Evolutionary conservation across 2,113 vertebrate species (phyloP).

Genomic region (Cinclus mexicanus): DNA sequence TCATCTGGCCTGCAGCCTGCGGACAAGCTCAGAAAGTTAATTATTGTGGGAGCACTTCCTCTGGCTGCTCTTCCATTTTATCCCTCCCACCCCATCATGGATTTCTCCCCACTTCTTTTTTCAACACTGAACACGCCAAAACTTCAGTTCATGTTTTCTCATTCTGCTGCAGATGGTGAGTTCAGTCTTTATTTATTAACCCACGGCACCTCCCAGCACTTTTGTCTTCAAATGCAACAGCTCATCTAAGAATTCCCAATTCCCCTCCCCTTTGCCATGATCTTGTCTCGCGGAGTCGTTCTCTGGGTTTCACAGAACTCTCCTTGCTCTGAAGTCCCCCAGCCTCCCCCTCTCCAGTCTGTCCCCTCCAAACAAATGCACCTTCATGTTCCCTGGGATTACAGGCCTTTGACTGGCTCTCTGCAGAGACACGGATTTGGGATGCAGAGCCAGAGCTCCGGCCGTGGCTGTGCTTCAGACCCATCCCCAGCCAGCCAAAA

Average conservation of each 20-base stretch:
- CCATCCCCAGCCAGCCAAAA: constrained; percentile 31
- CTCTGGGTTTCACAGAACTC: background rate
- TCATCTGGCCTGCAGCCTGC: background rate
- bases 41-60: background rate
- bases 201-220: background rate
- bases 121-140: background rate
- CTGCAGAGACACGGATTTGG: background rate
- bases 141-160: background rate
- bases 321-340: background rate
- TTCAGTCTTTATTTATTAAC: background rate
- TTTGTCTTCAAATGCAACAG: background rate
- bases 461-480: background rate
- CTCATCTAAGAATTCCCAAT: background rate
- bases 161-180: background rate
- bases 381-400: rapidly evolving
- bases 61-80: background rate
- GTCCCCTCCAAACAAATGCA: background rate
- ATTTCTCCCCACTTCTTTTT: background rate
- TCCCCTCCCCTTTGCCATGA: background rate
- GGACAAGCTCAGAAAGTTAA: background rate
- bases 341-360: background rate
- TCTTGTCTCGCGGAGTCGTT: rapidly evolving
- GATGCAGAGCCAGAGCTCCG: background rate
- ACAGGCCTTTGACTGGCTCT: background rate
- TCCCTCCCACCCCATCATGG: background rate